Conservation (phyloP, 2,888 invertebrate species). For the Drepanosiphum platanoidis region DNA sequence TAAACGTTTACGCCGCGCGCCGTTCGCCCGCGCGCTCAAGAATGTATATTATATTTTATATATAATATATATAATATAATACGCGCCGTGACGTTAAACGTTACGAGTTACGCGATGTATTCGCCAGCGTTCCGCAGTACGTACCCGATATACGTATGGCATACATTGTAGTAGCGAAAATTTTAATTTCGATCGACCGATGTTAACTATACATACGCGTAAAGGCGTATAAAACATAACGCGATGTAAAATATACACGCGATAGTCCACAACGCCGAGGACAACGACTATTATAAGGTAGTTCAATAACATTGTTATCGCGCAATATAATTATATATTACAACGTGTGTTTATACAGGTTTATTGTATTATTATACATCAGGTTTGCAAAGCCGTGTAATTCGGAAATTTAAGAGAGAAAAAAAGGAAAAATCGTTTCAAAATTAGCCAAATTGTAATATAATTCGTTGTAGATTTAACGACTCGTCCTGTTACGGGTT, state of each 20-base stretch:
- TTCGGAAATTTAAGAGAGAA: too few species aligned
- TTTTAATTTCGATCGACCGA: neutral
- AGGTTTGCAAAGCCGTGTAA: too few species aligned
- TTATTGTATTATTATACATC: too few species aligned
- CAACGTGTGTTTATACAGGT: too few species aligned
- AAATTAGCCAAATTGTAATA: too few species aligned
- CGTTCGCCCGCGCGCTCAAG: neutral
- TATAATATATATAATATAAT: neutral
- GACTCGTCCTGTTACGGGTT: too few species aligned
- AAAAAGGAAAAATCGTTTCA: too few species aligned
- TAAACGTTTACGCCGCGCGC: constrained; percentile 16
- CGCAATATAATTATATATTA: too few species aligned
- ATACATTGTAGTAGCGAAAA: neutral
- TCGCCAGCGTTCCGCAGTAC: neutral
- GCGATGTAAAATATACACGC: neutral
- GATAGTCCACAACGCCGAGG: neutral
- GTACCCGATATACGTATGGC: neutral
- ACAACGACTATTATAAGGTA: neutral
- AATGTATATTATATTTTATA: too few species aligned
- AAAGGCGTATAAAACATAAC: too few species aligned
- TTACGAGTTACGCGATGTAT: neutral
- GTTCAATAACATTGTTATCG: neutral
- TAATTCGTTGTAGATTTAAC: too few species aligned
- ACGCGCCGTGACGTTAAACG: neutral
- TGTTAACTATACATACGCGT: neutral